phyloP scores from a whole-genome alignment of 2,888 invertebrate genomes.

The Branchellion lobata region DNA sequence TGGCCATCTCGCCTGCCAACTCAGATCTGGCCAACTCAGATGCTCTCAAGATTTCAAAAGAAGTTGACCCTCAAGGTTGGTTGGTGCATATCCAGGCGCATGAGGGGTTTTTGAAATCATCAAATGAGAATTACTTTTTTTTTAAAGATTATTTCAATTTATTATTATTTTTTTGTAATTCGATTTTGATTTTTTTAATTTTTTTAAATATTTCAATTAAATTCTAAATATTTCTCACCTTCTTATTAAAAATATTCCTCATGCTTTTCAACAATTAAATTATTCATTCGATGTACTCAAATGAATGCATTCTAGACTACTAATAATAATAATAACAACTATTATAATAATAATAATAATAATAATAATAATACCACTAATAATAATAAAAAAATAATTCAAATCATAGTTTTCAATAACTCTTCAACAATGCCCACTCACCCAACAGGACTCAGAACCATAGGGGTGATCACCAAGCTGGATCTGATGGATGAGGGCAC shows the following conservation, averaged over 20 bases:
- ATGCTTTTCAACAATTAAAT: too few species aligned
- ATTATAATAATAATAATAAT: neutral
- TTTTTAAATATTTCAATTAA: neutral
- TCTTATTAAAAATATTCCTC: too few species aligned
- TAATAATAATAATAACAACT: too few species aligned
- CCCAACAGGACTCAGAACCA: constrained; percentile 81
- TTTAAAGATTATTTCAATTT: neutral
- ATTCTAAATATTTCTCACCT: too few species aligned
- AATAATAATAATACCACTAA: too few species aligned
- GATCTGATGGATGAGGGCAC: constrained; percentile 99
- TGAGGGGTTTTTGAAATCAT: too few species aligned
- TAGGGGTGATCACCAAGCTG: constrained; percentile 97
- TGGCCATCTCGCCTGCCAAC: constrained; percentile 96
- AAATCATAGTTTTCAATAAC: too few species aligned
- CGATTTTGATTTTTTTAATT: neutral
- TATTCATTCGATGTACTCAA: too few species aligned
- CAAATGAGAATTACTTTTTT: neutral
- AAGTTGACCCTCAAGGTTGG: constrained; percentile 76
- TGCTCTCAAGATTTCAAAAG: constrained; percentile 94
- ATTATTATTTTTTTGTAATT: neutral
- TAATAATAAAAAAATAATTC: too few species aligned
- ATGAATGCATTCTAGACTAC: too few species aligned
- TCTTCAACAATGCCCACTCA: too few species aligned
- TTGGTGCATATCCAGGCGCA: neutral
- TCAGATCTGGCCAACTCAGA: constrained; percentile 98